These are phyloP conservation scores for Aotus griseimembra DNA, from an alignment of 2,797 vertebrate genomes.

Conservation along the genomic window DNA sequence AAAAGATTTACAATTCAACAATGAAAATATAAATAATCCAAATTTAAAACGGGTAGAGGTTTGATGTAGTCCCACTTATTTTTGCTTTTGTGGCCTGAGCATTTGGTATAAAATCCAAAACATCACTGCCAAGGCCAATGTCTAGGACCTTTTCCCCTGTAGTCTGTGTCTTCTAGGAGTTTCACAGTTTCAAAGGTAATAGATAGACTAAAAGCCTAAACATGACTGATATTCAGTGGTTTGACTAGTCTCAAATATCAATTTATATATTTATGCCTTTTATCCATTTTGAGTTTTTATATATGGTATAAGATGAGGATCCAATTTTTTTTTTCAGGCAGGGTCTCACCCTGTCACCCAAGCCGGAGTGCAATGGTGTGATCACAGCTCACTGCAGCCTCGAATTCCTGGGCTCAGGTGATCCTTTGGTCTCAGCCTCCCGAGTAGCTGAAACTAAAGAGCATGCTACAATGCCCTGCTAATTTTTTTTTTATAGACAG, in stretches of 20 bases:
- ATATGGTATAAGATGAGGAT: background rate
- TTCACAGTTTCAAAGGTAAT: background rate
- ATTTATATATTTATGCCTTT: background rate
- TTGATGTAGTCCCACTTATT: background rate
- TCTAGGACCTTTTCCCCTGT: background rate
- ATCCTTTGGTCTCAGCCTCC: background rate
- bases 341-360: background rate
- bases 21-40: constrained; percentile 12
- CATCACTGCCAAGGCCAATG: background rate
- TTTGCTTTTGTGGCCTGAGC: background rate
- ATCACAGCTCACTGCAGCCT: background rate
- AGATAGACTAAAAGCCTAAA: background rate
- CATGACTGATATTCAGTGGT: background rate
- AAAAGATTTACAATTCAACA: background rate
- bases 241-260: background rate
- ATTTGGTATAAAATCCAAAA: background rate
- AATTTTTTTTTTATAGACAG: background rate
- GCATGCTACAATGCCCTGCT: background rate
- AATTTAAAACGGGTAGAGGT: background rate
- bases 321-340: background rate
- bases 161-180: background rate
- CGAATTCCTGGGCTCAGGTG: background rate
- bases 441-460: background rate
- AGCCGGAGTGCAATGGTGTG: background rate
- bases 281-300: background rate